Base-by-base conservation (phyloP, 30 jellyfish, hydroid and myxozoan species). In the Hydra vulgaris region DNA sequence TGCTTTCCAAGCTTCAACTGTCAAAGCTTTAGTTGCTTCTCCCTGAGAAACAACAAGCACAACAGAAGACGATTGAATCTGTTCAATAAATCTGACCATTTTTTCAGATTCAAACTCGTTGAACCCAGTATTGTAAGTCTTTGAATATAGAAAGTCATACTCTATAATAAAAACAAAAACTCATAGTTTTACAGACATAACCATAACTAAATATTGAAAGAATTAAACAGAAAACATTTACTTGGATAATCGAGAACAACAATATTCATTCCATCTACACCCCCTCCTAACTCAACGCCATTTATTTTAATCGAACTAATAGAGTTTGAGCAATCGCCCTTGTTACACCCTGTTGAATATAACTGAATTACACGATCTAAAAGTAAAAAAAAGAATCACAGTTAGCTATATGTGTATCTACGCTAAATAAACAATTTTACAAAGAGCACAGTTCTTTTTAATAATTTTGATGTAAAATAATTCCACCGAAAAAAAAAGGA, bases 171-270 rank as follows among this genome's bases (percentile, higher is more conserved):
- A 17, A 74, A 74, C 22, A 74, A 26, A n/a, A 56, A 17, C 17
- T 56, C n/a, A 15, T 56, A 56, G 71, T 56, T 15, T 17, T 17
- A 15, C n/a, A 15, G 71, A 56, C 71, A 56, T n/a, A n/a, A n/a
- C n/a, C n/a, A n/a, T n/a, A n/a, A n/a, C n/a, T n/a, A n/a, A n/a
- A n/a, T n/a, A n/a, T n/a, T n/a, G n/a, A n/a, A n/a, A n/a, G n/a
- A n/a, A n/a, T n/a, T n/a, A n/a, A n/a, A n/a, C n/a, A n/a, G n/a
- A n/a, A n/a, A n/a, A n/a, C n/a, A 66, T 53, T 70, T 66, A 80
- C 87, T 66, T 23, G 98, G 98, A 74, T 83, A 92, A 21, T 84
- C 91, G 52, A 92, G 81, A 16, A 92, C 95, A 67, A 81, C 98
- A 66, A 92, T 27, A 72, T 92, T 92, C 84, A 92, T 83, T 12